Percentiles rank a stretch among this genome's conserved stretches.
Conservation (phyloP, 2,113 vertebrate genomes). For the Orientallactaga bullata region DNA sequence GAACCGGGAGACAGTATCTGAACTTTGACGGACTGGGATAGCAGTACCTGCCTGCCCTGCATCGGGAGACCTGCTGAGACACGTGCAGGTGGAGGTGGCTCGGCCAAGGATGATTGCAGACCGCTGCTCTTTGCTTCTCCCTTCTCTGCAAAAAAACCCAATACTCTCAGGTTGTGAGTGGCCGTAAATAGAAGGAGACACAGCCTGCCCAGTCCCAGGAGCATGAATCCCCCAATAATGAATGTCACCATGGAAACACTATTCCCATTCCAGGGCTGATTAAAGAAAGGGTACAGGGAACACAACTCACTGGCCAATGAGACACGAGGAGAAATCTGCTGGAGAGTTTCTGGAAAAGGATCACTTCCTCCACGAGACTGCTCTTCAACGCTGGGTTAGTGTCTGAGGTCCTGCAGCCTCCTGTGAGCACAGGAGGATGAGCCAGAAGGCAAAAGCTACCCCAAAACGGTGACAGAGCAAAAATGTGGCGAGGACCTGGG, state of each 20-base stretch:
- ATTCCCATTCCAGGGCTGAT: neutral
- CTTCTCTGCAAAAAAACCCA: neutral
- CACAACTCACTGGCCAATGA: no score
- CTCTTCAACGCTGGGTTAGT: neutral
- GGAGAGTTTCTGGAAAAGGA: neutral
- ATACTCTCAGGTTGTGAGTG: no score
- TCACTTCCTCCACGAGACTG: neutral
- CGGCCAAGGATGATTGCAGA: neutral
- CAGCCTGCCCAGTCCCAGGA: neutral
- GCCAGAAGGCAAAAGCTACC: neutral
- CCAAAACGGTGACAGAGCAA: neutral
- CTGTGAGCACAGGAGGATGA: neutral
- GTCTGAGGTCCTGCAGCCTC: neutral
- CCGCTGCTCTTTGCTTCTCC: neutral
- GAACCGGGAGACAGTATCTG: neutral
- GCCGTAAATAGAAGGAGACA: neutral
- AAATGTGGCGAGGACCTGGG: neutral
- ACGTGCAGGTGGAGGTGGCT: rapidly evolving
- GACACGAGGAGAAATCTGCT: neutral
- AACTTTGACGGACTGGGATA: neutral
- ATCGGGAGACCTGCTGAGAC: rapidly evolving
- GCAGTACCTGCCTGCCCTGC: neutral
- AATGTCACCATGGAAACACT: neutral
- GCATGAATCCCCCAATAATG: neutral
- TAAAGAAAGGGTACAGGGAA: neutral